Base-by-base conservation (phyloP, 2,113 vertebrate genomes). In the Gambusia affinis region DNA sequence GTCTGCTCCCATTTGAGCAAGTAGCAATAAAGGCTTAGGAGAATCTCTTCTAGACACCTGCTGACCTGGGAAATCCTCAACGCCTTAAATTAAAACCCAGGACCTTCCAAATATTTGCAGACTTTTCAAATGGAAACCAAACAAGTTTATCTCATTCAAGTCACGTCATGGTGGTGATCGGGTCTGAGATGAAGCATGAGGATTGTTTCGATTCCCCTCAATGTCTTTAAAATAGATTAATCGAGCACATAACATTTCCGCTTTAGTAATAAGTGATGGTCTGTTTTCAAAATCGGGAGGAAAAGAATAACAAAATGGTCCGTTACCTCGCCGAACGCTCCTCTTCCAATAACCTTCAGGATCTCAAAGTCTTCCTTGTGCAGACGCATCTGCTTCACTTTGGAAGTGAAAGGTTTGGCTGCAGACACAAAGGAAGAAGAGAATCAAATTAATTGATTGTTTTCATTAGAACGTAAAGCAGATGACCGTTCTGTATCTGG, bases 341-440 rank as follows among this genome's bases (percentile, higher is more conserved):
- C 98, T 93, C 98, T 95, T 86, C 98, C 98, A 91, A 99, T 99
- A 92, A 99, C 98, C 85, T 99, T 99, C 72, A 99, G 93, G 90
- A 99, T 99, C 94, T 99, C 98, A 94, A 99, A 99, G 92, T 99
- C 98, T 92, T 99, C 98, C 88, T 98, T 99, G 90, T 97, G 97
- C 65, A 99, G 94, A 76, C 97, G 93, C 97, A 99, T 97, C 94
- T 99, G 97, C 93, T 99, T 99, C 86, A 99, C 97, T 92, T 97
- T 98, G 88, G 95, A 95, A 68, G 97, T 97, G 93, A 99, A 99
- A 70, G 98, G 96, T 94, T 98, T 98, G 73, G 97, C 98, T 99
- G 94, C 27, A 70, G 87, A 95, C 94, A 44, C 85, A 84, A 93
- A 35, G 80, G 22, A 85, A 76, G 73, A 71, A 68, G 12, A 28